Percentiles rank a stretch among this genome's conserved stretches.
These are phyloP conservation scores for Batillaria attramentaria DNA, from an alignment of 1,140 invertebrate genomes.

Conservation along the genomic window DNA sequence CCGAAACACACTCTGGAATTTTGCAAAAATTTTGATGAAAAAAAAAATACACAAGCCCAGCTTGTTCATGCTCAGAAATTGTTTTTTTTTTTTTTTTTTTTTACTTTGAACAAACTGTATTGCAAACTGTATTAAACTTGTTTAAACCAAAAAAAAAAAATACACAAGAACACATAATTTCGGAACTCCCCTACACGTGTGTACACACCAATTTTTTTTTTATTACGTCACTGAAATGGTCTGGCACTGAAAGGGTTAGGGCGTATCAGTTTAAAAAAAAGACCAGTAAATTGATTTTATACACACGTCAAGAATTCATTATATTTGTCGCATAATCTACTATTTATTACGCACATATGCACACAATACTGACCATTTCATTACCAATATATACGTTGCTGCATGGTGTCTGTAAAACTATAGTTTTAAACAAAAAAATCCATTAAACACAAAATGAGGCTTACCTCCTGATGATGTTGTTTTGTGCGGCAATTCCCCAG, in stretches of 20 bases:
- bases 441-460: not conserved
- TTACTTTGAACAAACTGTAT: not conserved
- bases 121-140: not conserved
- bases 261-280: not conserved
- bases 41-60: not conserved
- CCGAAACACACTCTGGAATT: too few relatives aligned
- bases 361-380: not conserved
- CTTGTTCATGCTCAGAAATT: not conserved
- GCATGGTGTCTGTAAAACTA: not conserved
- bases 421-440: not conserved
- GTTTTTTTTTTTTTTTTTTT: not conserved
- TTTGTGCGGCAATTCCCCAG: conserved; percentile 31
- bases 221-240: not conserved
- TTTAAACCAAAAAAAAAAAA: not conserved
- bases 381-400: not conserved
- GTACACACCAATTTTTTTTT: not conserved
- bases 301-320: not conserved
- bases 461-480: conserved; percentile 33
- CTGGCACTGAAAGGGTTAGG: too few relatives aligned
- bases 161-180: not conserved
- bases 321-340: not conserved
- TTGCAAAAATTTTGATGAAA: too few relatives aligned
- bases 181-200: too few relatives aligned
- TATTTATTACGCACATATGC: not conserved
- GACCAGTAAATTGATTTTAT: not conserved